phyloP scores from a whole-genome alignment of 2,797 vertebrate species.

The Microctenopoma steveboyesi region DNA sequence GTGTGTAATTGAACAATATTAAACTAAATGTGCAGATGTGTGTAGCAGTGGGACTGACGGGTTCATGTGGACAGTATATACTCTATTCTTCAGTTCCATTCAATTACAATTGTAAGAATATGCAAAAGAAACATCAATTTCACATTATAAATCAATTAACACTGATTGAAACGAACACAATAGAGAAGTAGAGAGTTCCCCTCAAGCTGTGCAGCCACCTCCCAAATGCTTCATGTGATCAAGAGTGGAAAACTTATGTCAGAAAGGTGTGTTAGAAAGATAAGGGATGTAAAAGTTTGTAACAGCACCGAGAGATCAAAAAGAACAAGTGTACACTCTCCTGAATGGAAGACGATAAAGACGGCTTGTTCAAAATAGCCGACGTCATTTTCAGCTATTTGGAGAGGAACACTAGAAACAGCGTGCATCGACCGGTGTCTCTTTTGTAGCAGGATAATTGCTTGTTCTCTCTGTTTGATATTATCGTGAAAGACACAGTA shows the following conservation, averaged over 20 bases:
- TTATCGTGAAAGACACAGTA: constrained; percentile 38
- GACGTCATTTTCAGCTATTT: constrained; percentile 36
- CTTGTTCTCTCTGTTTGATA: constrained; percentile 28
- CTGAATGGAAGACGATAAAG: constrained; percentile 16
- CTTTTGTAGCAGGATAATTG: constrained; percentile 52
- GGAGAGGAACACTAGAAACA: constrained; percentile 22
- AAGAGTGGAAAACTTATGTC: constrained; percentile 1
- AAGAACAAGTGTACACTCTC: constrained; percentile 4
- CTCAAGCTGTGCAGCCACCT: no score
- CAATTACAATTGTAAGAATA: no score
- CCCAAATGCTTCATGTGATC: neutral
- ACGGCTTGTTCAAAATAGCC: constrained; percentile 31
- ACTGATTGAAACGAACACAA: no score
- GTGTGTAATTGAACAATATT: no score
- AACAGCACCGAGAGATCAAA: constrained; percentile 7
- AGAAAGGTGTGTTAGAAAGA: neutral
- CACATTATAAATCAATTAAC: no score
- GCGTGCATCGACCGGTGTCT: constrained; percentile 33
- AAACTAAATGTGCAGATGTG: no score
- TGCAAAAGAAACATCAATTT: no score
- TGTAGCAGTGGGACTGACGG: no score
- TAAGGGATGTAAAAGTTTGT: constrained; percentile 5
- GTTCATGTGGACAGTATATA: no score
- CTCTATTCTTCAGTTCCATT: no score
- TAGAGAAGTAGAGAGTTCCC: no score